Evolutionary conservation across 2,888 invertebrate species (phyloP).

Genomic region (Leptarthrus brevirostris): DNA sequence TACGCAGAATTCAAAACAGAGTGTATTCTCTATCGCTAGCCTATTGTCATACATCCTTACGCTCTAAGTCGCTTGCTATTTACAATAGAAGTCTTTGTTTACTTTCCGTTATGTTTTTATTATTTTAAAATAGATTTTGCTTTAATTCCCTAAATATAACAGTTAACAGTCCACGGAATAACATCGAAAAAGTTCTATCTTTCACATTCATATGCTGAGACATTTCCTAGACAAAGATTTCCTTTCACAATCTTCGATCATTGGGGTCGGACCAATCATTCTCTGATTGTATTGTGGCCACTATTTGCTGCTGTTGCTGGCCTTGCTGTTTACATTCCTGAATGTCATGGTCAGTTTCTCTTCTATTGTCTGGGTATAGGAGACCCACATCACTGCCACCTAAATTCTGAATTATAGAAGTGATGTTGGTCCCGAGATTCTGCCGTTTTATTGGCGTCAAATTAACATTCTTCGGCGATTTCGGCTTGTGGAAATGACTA

Average conservation of each 20-base stretch:
- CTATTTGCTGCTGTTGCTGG: conserved; percentile 52
- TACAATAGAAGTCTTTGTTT: conserved; percentile 22
- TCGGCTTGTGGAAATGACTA: conserved; percentile 54
- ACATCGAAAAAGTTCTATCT: conserved; percentile 8
- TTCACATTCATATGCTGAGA: no score
- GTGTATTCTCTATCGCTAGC: conserved; percentile 15
- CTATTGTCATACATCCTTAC: conserved; percentile 28
- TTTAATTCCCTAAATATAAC: conserved; percentile 37
- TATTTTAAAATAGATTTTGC: conserved; percentile 29
- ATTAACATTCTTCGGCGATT: conserved; percentile 59
- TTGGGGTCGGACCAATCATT: conserved; percentile 64
- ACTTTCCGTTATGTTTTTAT: conserved; percentile 13
- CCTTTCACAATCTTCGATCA: conserved; percentile 65
- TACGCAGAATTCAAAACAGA: conserved; percentile 2
- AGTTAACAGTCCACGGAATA: conserved; percentile 41
- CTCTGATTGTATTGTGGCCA: conserved; percentile 55
- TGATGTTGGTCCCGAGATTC: conserved; percentile 67
- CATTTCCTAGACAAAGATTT: conserved; percentile 65
- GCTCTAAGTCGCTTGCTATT: not conserved
- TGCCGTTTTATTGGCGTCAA: conserved; percentile 64
- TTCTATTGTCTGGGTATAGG: conserved; percentile 61
- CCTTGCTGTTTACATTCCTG: conserved; percentile 55
- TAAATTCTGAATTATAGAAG: conserved; percentile 68
- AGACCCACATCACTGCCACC: conserved; percentile 67
- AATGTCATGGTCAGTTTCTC: conserved; percentile 40